Percentiles rank a stretch among this genome's conserved stretches.
These are phyloP conservation scores for Plectrocnemia conspersa DNA, from an alignment of 1,140 invertebrate genomes.

Conservation along the genomic window DNA sequence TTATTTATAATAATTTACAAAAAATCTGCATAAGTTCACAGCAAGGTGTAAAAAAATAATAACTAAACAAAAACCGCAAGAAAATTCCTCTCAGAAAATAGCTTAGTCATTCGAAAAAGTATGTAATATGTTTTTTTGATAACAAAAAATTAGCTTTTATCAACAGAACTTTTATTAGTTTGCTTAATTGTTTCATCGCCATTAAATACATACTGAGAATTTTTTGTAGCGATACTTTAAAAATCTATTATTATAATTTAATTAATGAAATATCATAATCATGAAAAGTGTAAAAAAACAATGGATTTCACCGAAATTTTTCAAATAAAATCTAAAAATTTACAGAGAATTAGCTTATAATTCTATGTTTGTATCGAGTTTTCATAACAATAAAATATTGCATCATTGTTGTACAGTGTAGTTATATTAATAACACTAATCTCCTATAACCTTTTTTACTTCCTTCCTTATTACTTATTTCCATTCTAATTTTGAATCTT, in stretches of 20 bases:
- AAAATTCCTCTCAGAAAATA: not conserved
- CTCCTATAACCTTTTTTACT: not conserved
- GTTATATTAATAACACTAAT: not conserved
- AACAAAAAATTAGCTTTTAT: not conserved
- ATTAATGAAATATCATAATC: not conserved
- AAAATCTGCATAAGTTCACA: no score
- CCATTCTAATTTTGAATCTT: not conserved
- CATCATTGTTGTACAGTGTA: not conserved
- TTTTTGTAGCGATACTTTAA: not conserved
- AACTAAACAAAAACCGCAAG: not conserved
- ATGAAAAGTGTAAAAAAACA: not conserved
- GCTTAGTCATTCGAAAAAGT: not conserved
- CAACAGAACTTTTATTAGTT: not conserved
- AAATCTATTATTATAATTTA: not conserved
- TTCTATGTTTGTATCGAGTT: not conserved
- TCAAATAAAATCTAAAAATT: not conserved
- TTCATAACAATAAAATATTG: not conserved
- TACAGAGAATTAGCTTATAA: not conserved
- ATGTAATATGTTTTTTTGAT: not conserved
- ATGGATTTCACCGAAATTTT: not conserved
- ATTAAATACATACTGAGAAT: not conserved
- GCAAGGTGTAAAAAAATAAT: not conserved
- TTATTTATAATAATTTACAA: no score
- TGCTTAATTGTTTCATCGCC: not conserved
- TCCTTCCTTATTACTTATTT: not conserved